Base-by-base conservation (phyloP, 2,888 invertebrate species). In the Urechis unicinctus region DNA sequence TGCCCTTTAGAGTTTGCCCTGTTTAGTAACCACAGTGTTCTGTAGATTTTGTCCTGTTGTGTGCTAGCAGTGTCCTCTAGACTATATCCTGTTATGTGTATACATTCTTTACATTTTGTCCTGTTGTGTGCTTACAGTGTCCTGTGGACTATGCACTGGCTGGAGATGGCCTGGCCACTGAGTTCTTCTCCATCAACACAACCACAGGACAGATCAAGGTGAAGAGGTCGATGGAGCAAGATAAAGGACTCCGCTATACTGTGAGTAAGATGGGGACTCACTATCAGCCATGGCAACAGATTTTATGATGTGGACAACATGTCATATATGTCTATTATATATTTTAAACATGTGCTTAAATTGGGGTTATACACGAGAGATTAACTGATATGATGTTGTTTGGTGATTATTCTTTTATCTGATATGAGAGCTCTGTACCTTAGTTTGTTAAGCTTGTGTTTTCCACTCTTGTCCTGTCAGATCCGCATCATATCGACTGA, bases 401-500 rank as follows among this genome's bases (percentile, higher is more conserved):
- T n/a, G n/a, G n/a, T n/a, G n/a, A n/a, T n/a, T n/a, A n/a, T n/a
- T n/a, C n/a, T n/a, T n/a, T n/a, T 45, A 6, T n/a, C 22, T 21
- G 9, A 28, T 26, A 24, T 25, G 24, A 48, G 48, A 21, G 29
- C 30, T 48, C 48, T 28, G 2, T 48, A 48, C n/a, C 48, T 29
- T 17, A 30, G 28, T 45, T 45, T 17, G 13, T 45, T 45, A 45
- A 45, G 9, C 6, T 17, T 5, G 6, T 21, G 22, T 31, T 36
- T 22, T 50, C 36, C n/a, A n/a, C n/a, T 13, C 25, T 30, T 53
- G 1, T 29, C 30, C 9, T 41, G 53, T 3, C 46, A 69, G 67
- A 65, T 71, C 26, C 62, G 68, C 30, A 66, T 71, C n/a, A 60
- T 62, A 44, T 68, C 69, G n/a, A 68, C 66, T 53, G 64, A 68